phyloP scores from a whole-genome alignment of 2,797 vertebrate genomes.

The Merluccius polli region DNA sequence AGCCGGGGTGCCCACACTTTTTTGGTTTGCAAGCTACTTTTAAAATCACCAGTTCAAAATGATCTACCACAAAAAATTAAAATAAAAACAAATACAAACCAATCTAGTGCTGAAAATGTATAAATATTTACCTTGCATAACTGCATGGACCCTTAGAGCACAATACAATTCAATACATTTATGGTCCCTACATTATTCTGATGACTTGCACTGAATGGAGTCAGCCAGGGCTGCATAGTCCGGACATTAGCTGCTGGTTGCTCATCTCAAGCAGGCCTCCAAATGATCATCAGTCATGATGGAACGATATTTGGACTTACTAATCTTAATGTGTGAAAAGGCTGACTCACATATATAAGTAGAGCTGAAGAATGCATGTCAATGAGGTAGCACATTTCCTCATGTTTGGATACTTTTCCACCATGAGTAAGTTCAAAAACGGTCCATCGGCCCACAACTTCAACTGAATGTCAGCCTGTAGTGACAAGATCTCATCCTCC shows the following conservation, averaged over 20 bases:
- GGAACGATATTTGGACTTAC: slow-evolving; percentile 19
- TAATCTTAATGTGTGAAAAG: slow-evolving; percentile 19
- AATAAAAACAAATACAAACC: too few species aligned
- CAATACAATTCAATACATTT: neutral
- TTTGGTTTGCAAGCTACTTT: neutral
- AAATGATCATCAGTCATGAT: slow-evolving; percentile 15
- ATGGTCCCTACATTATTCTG: neutral
- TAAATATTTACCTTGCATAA: neutral
- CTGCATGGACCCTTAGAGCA: neutral
- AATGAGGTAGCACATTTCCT: slow-evolving; percentile 5
- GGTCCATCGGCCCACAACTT: neutral
- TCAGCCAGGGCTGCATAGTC: slow-evolving; percentile 13
- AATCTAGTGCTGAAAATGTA: too few species aligned
- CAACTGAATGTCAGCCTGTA: slow-evolving; percentile 9
- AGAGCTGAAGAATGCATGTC: slow-evolving; percentile 13
- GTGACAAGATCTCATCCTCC: slow-evolving; percentile 2
- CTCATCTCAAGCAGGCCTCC: slow-evolving; percentile 13
- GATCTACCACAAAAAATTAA: too few species aligned
- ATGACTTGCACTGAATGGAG: slow-evolving; percentile 18
- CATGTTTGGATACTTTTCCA: neutral
- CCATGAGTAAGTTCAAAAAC: neutral
- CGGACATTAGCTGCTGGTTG: slow-evolving; percentile 10
- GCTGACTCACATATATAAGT: slow-evolving; percentile 22
- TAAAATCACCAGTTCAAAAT: slow-evolving; percentile 2
- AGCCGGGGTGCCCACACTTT: too few species aligned